phyloP scores from a whole-genome alignment of 2,797 vertebrate genomes.

The Danio albolineatus region DNA sequence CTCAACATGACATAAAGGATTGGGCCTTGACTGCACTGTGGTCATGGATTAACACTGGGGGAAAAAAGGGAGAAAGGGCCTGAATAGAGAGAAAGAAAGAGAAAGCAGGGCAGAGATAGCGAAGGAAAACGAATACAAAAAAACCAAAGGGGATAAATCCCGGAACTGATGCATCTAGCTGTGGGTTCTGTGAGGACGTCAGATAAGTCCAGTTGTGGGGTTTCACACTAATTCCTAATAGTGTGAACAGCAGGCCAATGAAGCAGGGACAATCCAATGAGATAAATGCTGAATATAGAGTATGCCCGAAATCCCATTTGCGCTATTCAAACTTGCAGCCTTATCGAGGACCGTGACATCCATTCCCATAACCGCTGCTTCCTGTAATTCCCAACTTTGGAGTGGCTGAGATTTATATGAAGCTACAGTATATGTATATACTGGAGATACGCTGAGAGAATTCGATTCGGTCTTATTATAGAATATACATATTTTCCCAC shows the following conservation, averaged over 20 bases:
- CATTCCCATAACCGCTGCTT: constrained; percentile 30
- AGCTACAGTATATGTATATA: constrained; percentile 41
- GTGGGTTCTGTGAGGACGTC: constrained; percentile 67
- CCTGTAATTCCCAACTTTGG: constrained; percentile 33
- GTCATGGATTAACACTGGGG: constrained; percentile 56
- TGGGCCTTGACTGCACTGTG: constrained; percentile 39
- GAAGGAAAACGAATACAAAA: constrained; percentile 58
- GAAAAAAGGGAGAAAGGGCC: constrained; percentile 43
- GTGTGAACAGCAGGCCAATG: constrained; percentile 49
- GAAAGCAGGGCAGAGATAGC: constrained; percentile 39
- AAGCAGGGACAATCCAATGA: constrained; percentile 52
- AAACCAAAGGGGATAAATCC: constrained; percentile 46
- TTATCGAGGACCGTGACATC: constrained; percentile 30
- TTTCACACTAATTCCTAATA: constrained; percentile 71
- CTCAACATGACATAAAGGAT: constrained; percentile 56
- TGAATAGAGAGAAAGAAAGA: constrained; percentile 20
- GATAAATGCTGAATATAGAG: constrained; percentile 56
- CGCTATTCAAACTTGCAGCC: constrained; percentile 36
- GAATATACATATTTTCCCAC: constrained; percentile 7
- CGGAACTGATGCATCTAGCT: constrained; percentile 61
- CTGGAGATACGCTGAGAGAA: constrained; percentile 42
- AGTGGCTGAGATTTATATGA: constrained; percentile 24
- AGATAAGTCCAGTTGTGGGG: constrained; percentile 73
- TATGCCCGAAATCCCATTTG: constrained; percentile 55
- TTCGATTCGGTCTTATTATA: constrained; percentile 13